These are phyloP conservation scores for Sclerurus mexicanus DNA, from an alignment of 2,113 vertebrate genomes.

Conservation along the genomic window DNA sequence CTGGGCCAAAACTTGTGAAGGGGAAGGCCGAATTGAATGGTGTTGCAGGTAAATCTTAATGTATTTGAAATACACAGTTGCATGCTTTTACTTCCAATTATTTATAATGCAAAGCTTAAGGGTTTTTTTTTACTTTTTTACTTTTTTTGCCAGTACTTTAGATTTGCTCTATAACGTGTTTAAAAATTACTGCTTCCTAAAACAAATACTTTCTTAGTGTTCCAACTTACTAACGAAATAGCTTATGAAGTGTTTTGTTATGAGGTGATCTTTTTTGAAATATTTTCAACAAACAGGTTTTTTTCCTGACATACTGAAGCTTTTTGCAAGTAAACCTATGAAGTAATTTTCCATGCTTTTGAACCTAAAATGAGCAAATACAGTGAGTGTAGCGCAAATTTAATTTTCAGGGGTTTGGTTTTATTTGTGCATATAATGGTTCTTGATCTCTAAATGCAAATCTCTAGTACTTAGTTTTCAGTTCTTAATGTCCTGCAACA, in stretches of 20 bases:
- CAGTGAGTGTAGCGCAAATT: background rate
- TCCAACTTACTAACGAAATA: background rate
- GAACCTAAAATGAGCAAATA: background rate
- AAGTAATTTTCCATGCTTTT: background rate
- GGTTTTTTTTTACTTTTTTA: background rate
- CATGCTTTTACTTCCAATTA: background rate
- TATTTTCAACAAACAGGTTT: background rate
- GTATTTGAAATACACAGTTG: background rate
- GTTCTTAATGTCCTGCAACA: background rate
- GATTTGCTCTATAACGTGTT: background rate
- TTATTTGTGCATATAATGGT: background rate
- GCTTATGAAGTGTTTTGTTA: background rate
- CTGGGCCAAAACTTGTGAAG: constrained; percentile 93
- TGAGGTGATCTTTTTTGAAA: background rate
- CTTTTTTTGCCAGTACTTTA: background rate
- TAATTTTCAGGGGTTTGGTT: background rate
- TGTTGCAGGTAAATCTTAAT: constrained; percentile 87
- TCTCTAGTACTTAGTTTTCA: background rate
- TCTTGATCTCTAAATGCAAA: background rate
- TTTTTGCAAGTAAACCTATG: background rate
- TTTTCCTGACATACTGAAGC: background rate
- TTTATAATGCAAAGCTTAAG: background rate
- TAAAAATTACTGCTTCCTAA: background rate
- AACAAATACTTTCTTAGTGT: background rate
- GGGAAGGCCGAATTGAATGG: constrained; percentile 97